Conservation (phyloP, 2,113 vertebrate species). For the Megalops atlanticus region DNA sequence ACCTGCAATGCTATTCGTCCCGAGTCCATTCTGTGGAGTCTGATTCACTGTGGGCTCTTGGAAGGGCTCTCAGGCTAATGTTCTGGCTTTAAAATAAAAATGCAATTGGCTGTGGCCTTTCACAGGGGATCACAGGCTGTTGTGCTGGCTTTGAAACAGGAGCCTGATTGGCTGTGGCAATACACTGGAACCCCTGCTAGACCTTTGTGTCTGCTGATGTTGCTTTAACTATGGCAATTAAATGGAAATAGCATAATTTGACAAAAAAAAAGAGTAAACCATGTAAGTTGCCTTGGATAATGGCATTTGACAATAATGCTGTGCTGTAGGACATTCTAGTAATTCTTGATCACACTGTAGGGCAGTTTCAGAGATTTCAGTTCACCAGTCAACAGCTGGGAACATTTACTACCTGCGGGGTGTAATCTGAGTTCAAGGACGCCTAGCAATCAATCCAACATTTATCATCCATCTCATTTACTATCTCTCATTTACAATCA, state of each 20-base stretch:
- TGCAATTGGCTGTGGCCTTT: neutral
- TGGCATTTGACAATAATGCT: no score
- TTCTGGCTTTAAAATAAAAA: no score
- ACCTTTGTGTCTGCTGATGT: no score
- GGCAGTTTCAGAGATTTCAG: neutral
- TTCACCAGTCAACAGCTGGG: neutral
- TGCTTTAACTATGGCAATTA: no score
- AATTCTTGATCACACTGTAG: no score
- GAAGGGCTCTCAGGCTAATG: neutral
- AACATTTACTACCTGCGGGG: neutral
- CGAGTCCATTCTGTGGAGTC: neutral
- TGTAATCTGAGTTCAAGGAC: neutral
- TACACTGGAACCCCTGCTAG: no score
- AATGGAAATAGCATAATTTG: no score
- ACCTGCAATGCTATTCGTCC: neutral
- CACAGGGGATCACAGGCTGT: neutral
- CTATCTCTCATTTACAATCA: neutral
- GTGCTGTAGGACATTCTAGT: no score
- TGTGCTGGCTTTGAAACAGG: neutral
- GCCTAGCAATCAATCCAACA: neutral
- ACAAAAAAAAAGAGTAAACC: no score
- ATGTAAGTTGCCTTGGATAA: no score
- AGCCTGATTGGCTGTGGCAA: neutral
- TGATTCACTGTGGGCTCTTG: neutral
- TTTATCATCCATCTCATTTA: no score